Percentiles rank a stretch among this genome's conserved stretches.
phyloP scores from a whole-genome alignment of 2,888 invertebrate species.

The Trachelus tabidus region DNA sequence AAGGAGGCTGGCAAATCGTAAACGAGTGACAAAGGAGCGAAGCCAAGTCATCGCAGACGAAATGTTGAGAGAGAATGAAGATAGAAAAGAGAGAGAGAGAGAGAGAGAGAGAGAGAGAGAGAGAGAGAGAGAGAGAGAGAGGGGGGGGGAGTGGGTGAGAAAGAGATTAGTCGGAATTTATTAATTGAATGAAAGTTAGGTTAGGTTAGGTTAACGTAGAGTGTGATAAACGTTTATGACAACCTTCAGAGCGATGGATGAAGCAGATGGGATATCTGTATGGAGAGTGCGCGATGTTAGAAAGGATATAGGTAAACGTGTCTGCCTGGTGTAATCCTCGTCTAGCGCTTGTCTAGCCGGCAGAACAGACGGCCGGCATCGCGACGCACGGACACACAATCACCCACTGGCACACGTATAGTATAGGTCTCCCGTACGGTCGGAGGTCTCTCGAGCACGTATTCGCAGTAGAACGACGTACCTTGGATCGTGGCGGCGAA shows the following conservation, averaged over 20 bases:
- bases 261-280: not conserved
- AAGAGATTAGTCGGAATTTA: not conserved
- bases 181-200: not conserved
- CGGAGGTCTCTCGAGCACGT: not conserved
- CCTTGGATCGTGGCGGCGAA: slow-evolving; percentile 56
- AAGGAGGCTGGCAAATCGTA: not conserved
- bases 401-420: not conserved
- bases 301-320: slow-evolving; percentile 8
- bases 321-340: slow-evolving; percentile 17
- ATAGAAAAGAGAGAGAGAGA: not conserved
- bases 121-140: too few relatives aligned
- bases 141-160: too few relatives aligned
- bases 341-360: slow-evolving; percentile 7
- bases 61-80: not conserved
- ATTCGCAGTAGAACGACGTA: slow-evolving; percentile 33
- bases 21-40: not conserved
- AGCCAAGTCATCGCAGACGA: not conserved
- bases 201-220: not conserved
- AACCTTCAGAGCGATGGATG: not conserved
- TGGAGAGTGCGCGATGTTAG: not conserved
- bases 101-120: not conserved
- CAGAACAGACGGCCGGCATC: not conserved
- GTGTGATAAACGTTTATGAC: not conserved
- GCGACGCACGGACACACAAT: not conserved
- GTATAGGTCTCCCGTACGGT: not conserved